phyloP scores from a whole-genome alignment of 2,113 vertebrate genomes.

The Pyxicephalus adspersus region DNA sequence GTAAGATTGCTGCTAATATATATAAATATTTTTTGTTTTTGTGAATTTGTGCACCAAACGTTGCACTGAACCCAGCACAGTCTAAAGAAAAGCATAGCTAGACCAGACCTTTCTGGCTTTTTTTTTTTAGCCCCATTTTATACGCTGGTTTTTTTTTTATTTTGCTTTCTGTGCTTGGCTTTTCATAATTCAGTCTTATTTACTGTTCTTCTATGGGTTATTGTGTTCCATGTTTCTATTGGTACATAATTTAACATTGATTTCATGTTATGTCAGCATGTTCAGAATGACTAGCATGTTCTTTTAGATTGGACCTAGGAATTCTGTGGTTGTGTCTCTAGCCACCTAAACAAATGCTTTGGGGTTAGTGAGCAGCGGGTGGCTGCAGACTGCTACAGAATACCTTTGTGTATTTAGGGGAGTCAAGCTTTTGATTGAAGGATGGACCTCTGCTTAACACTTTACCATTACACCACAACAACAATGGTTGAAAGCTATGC shows the following conservation, averaged over 20 bases:
- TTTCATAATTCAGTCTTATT: constrained; percentile 4
- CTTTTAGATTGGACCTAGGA: not conserved
- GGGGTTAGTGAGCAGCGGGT: too few species aligned
- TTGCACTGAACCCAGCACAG: constrained; percentile 54
- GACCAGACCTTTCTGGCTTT: constrained; percentile 18
- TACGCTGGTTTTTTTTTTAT: not conserved
- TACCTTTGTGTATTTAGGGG: too few species aligned
- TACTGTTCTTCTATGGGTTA: not conserved
- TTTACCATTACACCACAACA: too few species aligned
- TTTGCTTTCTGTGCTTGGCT: not conserved
- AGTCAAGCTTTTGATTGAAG: too few species aligned
- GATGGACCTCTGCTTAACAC: too few species aligned
- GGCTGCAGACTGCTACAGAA: too few species aligned
- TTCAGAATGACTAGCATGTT: constrained; percentile 1
- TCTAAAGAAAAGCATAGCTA: constrained; percentile 39
- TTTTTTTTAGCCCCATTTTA: constrained; percentile 31
- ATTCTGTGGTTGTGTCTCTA: too few species aligned
- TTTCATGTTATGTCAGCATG: not conserved
- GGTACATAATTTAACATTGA: constrained; percentile 17
- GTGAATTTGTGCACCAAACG: constrained; percentile 18
- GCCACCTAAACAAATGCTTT: too few species aligned
- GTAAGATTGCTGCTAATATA: constrained; percentile 54
- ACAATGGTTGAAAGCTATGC: too few species aligned
- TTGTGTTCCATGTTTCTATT: not conserved
- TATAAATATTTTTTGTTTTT: constrained; percentile 30